Evolutionary conservation across 2,888 invertebrate genomes (phyloP).

Genomic region (Coelopa pilipes): DNA sequence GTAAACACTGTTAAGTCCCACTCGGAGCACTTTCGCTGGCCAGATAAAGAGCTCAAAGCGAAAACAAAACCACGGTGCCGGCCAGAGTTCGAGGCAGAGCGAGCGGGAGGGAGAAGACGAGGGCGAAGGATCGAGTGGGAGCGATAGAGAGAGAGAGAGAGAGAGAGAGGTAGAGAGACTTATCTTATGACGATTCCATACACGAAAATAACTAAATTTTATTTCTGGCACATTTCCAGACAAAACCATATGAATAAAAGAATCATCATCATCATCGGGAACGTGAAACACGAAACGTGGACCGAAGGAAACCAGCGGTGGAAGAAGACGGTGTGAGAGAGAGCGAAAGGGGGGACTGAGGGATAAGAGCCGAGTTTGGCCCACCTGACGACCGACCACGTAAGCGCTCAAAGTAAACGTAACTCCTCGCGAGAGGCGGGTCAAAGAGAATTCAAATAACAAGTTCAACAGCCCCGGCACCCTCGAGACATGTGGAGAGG

Average conservation of each 20-base stretch:
- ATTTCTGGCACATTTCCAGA: slow-evolving; percentile 32
- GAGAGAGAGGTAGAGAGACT: not conserved
- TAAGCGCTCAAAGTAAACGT: not conserved
- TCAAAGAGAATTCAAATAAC: slow-evolving; percentile 25
- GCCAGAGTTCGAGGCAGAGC: no score
- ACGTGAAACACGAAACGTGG: slow-evolving; percentile 1
- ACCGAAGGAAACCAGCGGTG: no score
- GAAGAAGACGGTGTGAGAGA: no score
- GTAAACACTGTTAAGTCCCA: not conserved
- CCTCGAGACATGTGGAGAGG: no score
- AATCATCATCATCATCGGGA: not conserved
- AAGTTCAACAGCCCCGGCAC: not conserved
- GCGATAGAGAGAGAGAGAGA: no score
- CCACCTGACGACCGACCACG: not conserved
- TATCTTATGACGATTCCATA: slow-evolving; percentile 29
- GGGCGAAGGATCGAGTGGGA: no score
- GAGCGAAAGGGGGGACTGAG: not conserved
- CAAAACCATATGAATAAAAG: slow-evolving; percentile 31
- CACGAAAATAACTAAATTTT: slow-evolving; percentile 33
- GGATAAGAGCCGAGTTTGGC: not conserved
- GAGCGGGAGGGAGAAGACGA: no score
- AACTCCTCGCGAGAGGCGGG: not conserved
- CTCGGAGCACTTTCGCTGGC: not conserved
- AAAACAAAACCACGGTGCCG: not conserved
- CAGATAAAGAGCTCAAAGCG: not conserved